Conservation (phyloP, 2,888 invertebrate genomes). For the Stenolophus ochropezus region DNA sequence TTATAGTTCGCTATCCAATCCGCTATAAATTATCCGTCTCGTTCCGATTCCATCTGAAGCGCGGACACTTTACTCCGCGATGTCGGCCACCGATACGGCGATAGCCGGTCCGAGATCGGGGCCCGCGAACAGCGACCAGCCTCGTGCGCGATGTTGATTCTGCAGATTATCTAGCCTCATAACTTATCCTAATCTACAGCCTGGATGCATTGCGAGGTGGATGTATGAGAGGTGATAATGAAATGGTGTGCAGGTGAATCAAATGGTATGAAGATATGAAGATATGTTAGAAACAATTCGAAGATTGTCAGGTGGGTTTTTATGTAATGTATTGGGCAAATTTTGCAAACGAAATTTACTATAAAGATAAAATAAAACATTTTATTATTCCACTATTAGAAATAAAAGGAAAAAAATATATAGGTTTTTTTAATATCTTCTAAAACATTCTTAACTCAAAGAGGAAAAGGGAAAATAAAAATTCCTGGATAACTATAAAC, state of each 20-base stretch:
- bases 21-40: conserved; percentile 18
- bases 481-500: too few species aligned
- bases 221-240: not conserved
- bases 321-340: too few species aligned
- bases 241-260: not conserved
- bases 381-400: too few species aligned
- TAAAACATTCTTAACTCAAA: too few species aligned
- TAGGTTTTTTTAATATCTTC: too few species aligned
- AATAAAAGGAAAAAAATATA: too few species aligned
- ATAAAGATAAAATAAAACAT: too few species aligned
- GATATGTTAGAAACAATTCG: too few species aligned
- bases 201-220: not conserved
- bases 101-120: not conserved
- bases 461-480: too few species aligned
- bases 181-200: conserved; percentile 12
- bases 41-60: conserved; percentile 24
- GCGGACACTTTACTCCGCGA: conserved; percentile 31
- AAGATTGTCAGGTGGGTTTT: not conserved
- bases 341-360: too few species aligned
- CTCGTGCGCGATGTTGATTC: not conserved
- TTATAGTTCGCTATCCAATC: conserved; percentile 5
- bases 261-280: not conserved
- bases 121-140: not conserved
- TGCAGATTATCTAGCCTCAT: conserved; percentile 6
- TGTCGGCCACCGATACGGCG: conserved; percentile 31